phyloP scores from a whole-genome alignment of 2,888 invertebrate genomes.

The Sturmia bella region DNA sequence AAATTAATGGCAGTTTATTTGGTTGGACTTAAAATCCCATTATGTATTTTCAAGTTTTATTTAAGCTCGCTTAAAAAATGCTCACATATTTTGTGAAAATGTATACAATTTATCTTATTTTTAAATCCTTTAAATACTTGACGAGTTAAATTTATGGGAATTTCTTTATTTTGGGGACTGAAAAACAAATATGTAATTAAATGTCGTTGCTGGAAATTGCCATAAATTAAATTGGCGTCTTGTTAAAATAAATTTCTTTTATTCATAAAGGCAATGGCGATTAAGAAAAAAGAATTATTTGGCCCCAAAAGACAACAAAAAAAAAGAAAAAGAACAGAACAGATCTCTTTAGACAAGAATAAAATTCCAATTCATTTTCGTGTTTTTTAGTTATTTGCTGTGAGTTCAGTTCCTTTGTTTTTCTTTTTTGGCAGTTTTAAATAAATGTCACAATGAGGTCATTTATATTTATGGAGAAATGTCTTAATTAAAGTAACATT shows the following conservation, averaged over 20 bases:
- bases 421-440: slow-evolving; percentile 40
- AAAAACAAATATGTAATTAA: slow-evolving; percentile 60
- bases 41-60: slow-evolving; percentile 1
- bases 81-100: background rate
- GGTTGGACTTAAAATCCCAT: slow-evolving; percentile 2
- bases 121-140: slow-evolving; percentile 45
- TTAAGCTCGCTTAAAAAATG: background rate
- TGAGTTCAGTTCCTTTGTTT: background rate
- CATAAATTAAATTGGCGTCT: slow-evolving; percentile 69
- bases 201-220: slow-evolving; percentile 54
- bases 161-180: slow-evolving; percentile 16
- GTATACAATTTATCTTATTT: slow-evolving; percentile 16
- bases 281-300: slow-evolving; percentile 9
- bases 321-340: too few relatives aligned
- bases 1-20: too few relatives aligned
- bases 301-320: slow-evolving; percentile 4
- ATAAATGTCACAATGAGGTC: slow-evolving; percentile 68
- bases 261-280: slow-evolving; percentile 28
- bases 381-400: background rate
- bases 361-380: slow-evolving; percentile 33
- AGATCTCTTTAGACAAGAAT: slow-evolving; percentile 6
- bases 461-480: slow-evolving; percentile 57
- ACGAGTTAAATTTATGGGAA: slow-evolving; percentile 50
- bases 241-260: slow-evolving; percentile 33
- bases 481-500: slow-evolving; percentile 54